Percentiles rank a stretch among this genome's conserved stretches.
phyloP scores from a whole-genome alignment of 2,888 invertebrate species.

The Apodemia mormo region DNA sequence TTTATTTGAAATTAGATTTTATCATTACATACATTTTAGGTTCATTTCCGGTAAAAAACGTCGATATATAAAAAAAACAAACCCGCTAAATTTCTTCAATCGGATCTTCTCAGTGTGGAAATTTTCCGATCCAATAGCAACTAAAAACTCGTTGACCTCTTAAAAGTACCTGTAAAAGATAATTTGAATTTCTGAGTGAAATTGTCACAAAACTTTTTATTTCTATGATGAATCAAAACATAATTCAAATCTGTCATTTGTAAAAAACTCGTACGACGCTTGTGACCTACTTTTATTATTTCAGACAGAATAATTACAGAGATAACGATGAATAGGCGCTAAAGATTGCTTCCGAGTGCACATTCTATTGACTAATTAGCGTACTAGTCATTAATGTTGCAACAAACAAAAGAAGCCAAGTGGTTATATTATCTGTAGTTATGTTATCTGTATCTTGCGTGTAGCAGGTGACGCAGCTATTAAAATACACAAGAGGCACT shows the following conservation, averaged over 20 bases:
- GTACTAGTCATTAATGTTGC: slow-evolving; percentile 51
- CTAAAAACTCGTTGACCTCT: neutral
- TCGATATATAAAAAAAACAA: neutral
- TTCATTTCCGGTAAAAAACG: too few relatives aligned
- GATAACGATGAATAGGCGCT: slow-evolving; percentile 16
- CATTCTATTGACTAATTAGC: slow-evolving; percentile 40
- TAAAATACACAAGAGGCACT: slow-evolving; percentile 56
- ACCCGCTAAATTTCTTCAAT: neutral
- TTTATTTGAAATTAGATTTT: too few relatives aligned
- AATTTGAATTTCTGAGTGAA: slow-evolving; percentile 1
- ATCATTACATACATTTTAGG: too few relatives aligned
- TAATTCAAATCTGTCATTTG: neutral
- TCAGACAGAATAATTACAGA: slow-evolving; percentile 3
- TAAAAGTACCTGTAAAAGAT: neutral
- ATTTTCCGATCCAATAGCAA: too few relatives aligned
- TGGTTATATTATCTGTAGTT: neutral
- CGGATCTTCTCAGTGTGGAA: neutral
- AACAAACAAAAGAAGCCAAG: slow-evolving; percentile 56
- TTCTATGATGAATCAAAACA: neutral
- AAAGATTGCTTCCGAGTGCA: slow-evolving; percentile 33
- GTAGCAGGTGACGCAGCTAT: slow-evolving; percentile 55
- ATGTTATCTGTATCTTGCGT: slow-evolving; percentile 26
- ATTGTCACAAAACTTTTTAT: neutral
- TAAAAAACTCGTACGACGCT: neutral
- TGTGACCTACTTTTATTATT: slow-evolving; percentile 5